These are phyloP conservation scores for Pseudopipra pipra DNA, from an alignment of 2,113 vertebrate species.

Conservation along the genomic window DNA sequence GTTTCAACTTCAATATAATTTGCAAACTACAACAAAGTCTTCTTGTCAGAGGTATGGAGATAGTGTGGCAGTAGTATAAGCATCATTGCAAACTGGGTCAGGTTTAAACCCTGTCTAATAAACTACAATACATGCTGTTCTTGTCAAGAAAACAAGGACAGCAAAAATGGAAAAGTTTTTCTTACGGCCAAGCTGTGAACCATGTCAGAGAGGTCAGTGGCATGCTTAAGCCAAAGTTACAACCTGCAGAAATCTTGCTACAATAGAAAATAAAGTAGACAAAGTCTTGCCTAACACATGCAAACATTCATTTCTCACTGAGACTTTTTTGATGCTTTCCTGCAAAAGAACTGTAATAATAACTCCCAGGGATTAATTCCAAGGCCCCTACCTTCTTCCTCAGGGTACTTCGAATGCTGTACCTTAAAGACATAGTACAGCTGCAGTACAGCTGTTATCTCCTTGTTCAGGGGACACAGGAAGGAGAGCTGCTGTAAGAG, in stretches of 20 bases:
- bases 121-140: neutral
- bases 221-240: neutral
- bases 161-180: neutral
- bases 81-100: neutral
- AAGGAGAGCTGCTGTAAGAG: neutral
- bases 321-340: neutral
- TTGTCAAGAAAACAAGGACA: neutral
- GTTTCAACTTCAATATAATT: neutral
- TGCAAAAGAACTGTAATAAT: neutral
- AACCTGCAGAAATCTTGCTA: neutral
- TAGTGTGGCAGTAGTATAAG: neutral
- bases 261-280: neutral
- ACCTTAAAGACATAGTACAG: neutral
- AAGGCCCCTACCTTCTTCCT: neutral
- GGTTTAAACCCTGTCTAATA: neutral
- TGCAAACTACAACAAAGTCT: neutral
- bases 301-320: neutral
- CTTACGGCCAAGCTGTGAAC: neutral
- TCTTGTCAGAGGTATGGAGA: neutral
- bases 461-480: rapidly evolving
- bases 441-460: neutral
- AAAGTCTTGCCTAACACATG: neutral
- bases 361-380: neutral
- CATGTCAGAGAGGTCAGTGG: neutral
- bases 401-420: neutral